phyloP scores from a whole-genome alignment of 2,797 vertebrate species.

The Xerus rutilus region DNA sequence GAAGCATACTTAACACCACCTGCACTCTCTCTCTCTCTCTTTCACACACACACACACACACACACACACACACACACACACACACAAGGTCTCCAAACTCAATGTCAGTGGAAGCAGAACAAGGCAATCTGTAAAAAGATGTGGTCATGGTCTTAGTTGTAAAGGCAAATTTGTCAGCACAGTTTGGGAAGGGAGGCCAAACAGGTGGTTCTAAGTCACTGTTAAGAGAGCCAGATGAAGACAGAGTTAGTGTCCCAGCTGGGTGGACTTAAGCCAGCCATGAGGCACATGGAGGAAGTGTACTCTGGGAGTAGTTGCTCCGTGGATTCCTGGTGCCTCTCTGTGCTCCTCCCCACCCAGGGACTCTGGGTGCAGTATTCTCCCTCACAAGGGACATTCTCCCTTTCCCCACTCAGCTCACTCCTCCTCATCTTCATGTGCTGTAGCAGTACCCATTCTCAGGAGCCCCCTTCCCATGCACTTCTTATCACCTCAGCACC shows the following conservation, averaged over 20 bases:
- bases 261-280: not conserved
- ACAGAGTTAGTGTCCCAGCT: not conserved
- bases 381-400: not conserved
- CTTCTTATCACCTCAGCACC: fast-evolving
- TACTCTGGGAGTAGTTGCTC: fast-evolving
- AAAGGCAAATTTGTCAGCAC: not conserved
- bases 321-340: fast-evolving
- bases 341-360: fast-evolving
- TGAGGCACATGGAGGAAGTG: not conserved
- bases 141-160: not conserved
- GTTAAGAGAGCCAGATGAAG: not conserved
- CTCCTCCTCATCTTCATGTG: not conserved
- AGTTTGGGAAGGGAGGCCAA: not conserved
- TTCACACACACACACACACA: not conserved
- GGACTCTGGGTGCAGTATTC: fast-evolving
- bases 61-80: not conserved
- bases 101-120: not conserved
- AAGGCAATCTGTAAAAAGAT: not conserved
- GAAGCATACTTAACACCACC: not conserved
- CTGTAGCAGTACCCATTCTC: not conserved
- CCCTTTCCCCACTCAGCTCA: not conserved
- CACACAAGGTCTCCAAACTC: not conserved
- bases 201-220: not conserved
- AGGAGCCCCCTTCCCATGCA: not conserved
- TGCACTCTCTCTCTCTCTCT: too few species aligned